Evolutionary conservation across 2,888 invertebrate species (phyloP).

Genomic region (Cistogaster globosa): DNA sequence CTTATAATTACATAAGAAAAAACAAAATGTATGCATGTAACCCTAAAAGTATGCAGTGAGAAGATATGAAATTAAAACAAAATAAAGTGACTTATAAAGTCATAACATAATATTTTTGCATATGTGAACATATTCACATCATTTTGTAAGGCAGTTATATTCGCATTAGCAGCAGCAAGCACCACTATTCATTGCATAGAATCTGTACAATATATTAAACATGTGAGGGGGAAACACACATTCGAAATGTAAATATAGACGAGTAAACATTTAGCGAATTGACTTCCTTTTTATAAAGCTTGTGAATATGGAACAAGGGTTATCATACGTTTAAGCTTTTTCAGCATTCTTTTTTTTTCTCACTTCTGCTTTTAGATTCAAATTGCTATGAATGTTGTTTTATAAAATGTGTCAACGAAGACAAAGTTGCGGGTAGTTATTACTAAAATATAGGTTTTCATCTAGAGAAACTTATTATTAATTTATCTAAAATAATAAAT

Average conservation of each 20-base stretch:
- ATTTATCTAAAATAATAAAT: no score
- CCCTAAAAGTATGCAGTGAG: conserved; percentile 52
- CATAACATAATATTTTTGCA: background rate
- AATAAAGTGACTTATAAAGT: background rate
- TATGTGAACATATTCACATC: background rate
- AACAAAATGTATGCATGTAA: conserved; percentile 11
- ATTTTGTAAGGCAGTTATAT: background rate
- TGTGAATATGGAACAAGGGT: conserved; percentile 54
- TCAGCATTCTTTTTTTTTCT: background rate
- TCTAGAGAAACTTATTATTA: no score
- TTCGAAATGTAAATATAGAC: conserved; percentile 36
- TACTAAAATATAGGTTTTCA: no score
- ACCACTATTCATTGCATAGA: conserved; percentile 4
- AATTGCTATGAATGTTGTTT: background rate
- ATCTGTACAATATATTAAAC: conserved; percentile 19
- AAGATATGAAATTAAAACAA: conserved; percentile 38
- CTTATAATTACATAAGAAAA: background rate
- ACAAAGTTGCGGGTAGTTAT: no score
- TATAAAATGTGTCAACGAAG: no score
- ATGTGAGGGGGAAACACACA: conserved; percentile 34
- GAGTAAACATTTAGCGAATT: conserved; percentile 38
- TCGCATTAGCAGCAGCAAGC: background rate
- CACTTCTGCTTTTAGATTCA: background rate
- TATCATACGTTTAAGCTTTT: conserved; percentile 58
- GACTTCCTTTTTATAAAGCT: conserved; percentile 13